A percentile compares a stretch with the other conserved stretches of the same genome.
Evolutionary conservation across 1,140 invertebrate genomes (phyloP).

Genomic region (Drosophila arawakana): DNA sequence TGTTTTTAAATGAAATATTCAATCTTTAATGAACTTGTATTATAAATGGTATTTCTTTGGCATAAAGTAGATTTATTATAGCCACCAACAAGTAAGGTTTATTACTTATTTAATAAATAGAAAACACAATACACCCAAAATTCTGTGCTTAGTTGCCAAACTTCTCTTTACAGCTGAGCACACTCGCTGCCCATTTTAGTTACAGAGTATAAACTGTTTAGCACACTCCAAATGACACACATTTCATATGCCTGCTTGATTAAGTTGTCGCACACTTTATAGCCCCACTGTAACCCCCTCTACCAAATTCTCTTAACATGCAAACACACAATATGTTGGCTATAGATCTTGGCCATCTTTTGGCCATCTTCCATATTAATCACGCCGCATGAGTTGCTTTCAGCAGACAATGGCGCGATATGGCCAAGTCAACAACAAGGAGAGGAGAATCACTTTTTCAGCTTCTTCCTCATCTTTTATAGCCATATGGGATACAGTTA

Average conservation of each 20-base stretch:
- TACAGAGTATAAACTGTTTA: background rate
- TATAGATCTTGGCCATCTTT: conserved; percentile 40
- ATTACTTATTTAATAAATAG: too few relatives aligned
- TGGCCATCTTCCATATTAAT: conserved; percentile 78
- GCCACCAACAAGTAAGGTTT: background rate
- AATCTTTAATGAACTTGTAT: background rate
- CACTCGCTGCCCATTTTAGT: background rate
- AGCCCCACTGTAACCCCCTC: background rate
- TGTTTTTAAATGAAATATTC: conserved; percentile 55
- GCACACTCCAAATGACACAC: conserved; percentile 4
- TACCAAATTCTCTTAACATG: conserved; percentile 16
- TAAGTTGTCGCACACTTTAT: conserved; percentile 48
- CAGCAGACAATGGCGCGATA: conserved; percentile 70
- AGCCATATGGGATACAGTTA: conserved; percentile 26
- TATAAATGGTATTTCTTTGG: too few relatives aligned
- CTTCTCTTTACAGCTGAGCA: background rate
- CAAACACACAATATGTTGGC: conserved; percentile 19
- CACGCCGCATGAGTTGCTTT: conserved; percentile 75
- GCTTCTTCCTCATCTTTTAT: conserved; percentile 29
- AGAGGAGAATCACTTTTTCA: background rate
- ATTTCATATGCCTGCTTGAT: conserved; percentile 39
- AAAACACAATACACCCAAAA: too few relatives aligned
- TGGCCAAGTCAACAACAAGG: conserved; percentile 18
- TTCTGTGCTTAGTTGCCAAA: too few relatives aligned
- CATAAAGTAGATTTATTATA: background rate